phyloP scores from a whole-genome alignment of 2,888 invertebrate species.

The Drymonia ruficornis region DNA sequence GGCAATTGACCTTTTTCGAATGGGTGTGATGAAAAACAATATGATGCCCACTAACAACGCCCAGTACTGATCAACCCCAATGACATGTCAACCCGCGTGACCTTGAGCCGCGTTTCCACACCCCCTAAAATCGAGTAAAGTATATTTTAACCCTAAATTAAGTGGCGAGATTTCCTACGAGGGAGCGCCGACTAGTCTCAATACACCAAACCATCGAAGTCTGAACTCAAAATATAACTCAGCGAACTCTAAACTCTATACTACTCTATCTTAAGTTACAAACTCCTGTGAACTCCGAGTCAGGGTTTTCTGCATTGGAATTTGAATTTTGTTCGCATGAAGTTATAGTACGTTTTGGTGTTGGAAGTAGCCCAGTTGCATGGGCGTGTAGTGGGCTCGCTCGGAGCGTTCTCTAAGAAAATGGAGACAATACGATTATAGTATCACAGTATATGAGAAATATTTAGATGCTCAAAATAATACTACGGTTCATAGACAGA shows the following conservation, averaged over 20 bases:
- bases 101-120: constrained; percentile 56
- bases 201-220: constrained; percentile 17
- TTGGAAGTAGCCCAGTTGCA: constrained; percentile 19
- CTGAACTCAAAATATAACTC: constrained; percentile 18
- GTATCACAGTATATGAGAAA: constrained; percentile 55
- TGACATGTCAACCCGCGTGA: constrained; percentile 48
- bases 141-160: constrained; percentile 76
- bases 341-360: constrained; percentile 28
- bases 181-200: constrained; percentile 73
- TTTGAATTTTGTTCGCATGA: not conserved
- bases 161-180: constrained; percentile 62
- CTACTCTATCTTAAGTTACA: rapidly evolving
- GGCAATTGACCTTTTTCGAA: too few relatives aligned
- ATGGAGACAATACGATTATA: constrained; percentile 79
- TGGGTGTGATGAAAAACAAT: too few relatives aligned
- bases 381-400: constrained; percentile 75
- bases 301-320: not conserved
- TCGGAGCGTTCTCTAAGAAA: constrained; percentile 76
- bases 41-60: not conserved
- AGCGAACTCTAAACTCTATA: constrained; percentile 24
- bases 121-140: constrained; percentile 53
- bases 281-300: not conserved
- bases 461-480: constrained; percentile 34
- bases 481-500: too few relatives aligned
- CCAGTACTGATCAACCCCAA: constrained; percentile 9